These are phyloP conservation scores for Resseliella maxima DNA, from an alignment of 2,888 invertebrate genomes.

Conservation along the genomic window DNA sequence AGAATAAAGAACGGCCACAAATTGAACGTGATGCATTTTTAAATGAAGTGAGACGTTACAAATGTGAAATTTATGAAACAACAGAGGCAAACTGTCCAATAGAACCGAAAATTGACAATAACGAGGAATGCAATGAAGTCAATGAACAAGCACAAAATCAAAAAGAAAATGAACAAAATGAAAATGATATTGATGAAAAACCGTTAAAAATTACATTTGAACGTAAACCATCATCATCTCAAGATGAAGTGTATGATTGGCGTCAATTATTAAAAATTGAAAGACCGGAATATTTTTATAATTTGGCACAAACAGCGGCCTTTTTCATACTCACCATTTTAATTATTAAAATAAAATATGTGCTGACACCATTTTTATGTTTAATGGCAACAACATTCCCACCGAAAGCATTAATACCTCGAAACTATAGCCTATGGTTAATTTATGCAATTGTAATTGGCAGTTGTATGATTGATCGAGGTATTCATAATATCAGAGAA, in stretches of 20 bases:
- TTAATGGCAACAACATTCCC: slow-evolving; percentile 77
- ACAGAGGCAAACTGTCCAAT: slow-evolving; percentile 63
- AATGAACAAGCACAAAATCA: slow-evolving; percentile 7
- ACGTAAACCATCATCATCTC: neutral
- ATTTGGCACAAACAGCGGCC: slow-evolving; percentile 76
- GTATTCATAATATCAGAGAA: slow-evolving; percentile 65
- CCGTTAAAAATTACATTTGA: no score
- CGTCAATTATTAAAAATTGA: slow-evolving; percentile 14
- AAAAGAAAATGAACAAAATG: neutral
- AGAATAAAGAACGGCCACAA: slow-evolving; percentile 61
- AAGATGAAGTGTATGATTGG: neutral
- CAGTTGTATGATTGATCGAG: slow-evolving; percentile 67
- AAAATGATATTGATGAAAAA: no score
- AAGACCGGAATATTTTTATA: slow-evolving; percentile 71
- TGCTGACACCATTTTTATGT: slow-evolving; percentile 83
- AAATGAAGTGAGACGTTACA: slow-evolving; percentile 65
- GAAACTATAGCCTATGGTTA: slow-evolving; percentile 63
- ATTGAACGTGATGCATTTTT: slow-evolving; percentile 64
- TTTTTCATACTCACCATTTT: slow-evolving; percentile 80
- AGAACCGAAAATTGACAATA: no score
- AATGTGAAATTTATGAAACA: slow-evolving; percentile 63
- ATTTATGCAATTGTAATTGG: slow-evolving; percentile 69
- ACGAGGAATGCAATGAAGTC: neutral
- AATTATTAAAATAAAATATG: slow-evolving; percentile 82
- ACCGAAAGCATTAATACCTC: slow-evolving; percentile 64